Evolutionary conservation across 2,797 vertebrate species (phyloP).

Genomic region (Acipenser ruthenus): DNA sequence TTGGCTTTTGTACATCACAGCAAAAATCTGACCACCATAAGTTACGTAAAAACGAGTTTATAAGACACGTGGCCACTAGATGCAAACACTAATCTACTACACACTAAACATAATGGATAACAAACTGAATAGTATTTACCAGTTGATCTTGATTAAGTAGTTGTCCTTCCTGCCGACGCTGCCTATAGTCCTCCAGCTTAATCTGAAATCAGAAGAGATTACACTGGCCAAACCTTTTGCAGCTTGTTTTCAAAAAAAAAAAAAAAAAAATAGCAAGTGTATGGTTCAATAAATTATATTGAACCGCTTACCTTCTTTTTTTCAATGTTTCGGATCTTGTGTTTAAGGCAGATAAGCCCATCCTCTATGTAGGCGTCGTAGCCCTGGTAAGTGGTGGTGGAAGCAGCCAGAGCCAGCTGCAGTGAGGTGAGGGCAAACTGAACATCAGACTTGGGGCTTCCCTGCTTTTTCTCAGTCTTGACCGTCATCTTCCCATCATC

Average conservation of each 20-base stretch:
- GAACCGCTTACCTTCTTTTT: slow-evolving; percentile 81
- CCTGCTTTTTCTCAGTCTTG: slow-evolving; percentile 49
- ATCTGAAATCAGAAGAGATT: slow-evolving; percentile 50
- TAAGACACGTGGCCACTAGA: too few species aligned
- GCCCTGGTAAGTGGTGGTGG: slow-evolving; percentile 62
- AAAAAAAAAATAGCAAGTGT: neutral
- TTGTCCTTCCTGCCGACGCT: slow-evolving; percentile 69
- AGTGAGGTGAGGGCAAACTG: slow-evolving; percentile 39
- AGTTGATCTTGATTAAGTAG: slow-evolving; percentile 83
- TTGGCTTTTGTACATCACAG: too few species aligned
- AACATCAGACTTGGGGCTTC: slow-evolving; percentile 33
- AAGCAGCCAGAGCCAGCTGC: slow-evolving; percentile 44
- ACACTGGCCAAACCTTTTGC: neutral
- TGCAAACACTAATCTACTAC: too few species aligned
- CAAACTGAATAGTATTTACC: slow-evolving; percentile 51
- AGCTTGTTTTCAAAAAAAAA: too few species aligned
- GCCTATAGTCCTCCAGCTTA: slow-evolving; percentile 84
- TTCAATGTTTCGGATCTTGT: slow-evolving; percentile 95
- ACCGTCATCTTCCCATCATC: slow-evolving; percentile 47
- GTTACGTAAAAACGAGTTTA: too few species aligned
- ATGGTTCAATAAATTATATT: neutral
- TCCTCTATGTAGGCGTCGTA: slow-evolving; percentile 91
- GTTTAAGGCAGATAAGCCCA: slow-evolving; percentile 87
- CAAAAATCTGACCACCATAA: too few species aligned
- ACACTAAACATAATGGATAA: too few species aligned